phyloP scores from a whole-genome alignment of 2,888 invertebrate genomes.

The Dorcus hopei region DNA sequence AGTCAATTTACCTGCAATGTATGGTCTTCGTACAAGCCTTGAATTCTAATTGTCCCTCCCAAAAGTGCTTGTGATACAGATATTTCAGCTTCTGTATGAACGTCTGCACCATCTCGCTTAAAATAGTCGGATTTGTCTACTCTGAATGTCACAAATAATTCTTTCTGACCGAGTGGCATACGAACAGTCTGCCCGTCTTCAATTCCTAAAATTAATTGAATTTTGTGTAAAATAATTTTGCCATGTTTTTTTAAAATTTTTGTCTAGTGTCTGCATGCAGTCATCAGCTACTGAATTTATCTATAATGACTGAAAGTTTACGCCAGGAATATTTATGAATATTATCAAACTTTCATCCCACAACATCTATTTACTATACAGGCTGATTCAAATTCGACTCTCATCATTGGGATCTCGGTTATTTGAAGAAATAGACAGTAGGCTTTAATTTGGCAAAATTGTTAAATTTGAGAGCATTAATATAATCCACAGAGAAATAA shows the following conservation, averaged over 20 bases:
- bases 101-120: constrained; percentile 88
- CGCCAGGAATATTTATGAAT: not conserved
- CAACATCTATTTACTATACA: too few species aligned
- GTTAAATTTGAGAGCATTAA: too few species aligned
- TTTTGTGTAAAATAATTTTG: not conserved
- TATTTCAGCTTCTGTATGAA: constrained; percentile 91
- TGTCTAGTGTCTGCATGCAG: not conserved
- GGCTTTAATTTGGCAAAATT: too few species aligned
- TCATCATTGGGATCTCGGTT: too few species aligned
- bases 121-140: constrained; percentile 89
- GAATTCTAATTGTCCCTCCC: constrained; percentile 88
- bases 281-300: too few species aligned
- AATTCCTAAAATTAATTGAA: constrained; percentile 55
- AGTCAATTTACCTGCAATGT: constrained; percentile 69
- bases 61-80: constrained; percentile 89
- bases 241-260: not conserved
- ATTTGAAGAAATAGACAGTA: too few species aligned
- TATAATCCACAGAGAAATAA: too few species aligned
- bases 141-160: constrained; percentile 90
- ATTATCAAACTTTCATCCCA: too few species aligned
- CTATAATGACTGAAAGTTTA: not conserved
- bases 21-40: constrained; percentile 94
- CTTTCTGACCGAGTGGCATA: constrained; percentile 87
- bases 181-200: constrained; percentile 97
- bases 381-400: too few species aligned